These are phyloP conservation scores for Erethizon dorsatum DNA, from an alignment of 2,797 vertebrate species.

Conservation along the genomic window DNA sequence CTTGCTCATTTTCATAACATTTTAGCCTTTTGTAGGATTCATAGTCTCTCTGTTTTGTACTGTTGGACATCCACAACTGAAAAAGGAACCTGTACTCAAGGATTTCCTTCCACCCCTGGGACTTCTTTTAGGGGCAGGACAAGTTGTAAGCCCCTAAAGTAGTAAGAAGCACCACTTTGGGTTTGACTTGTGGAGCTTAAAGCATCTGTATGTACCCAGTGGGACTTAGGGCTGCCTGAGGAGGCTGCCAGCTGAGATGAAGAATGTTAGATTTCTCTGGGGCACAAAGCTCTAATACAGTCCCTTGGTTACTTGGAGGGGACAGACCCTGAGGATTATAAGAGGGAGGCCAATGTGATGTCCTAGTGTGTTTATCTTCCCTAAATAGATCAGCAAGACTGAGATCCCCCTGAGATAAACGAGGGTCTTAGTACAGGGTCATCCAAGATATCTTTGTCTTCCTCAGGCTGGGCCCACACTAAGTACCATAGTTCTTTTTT, in stretches of 20 bases:
- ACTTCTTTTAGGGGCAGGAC: background rate
- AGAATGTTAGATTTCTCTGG: background rate
- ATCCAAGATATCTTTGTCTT: background rate
- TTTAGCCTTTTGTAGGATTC: background rate
- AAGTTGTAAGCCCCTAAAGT: background rate
- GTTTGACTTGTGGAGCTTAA: too few relatives aligned
- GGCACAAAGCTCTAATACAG: background rate
- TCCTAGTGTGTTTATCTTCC: background rate
- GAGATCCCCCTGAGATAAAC: background rate
- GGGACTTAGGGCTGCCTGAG: too few relatives aligned
- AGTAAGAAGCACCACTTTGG: background rate
- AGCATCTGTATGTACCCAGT: too few relatives aligned
- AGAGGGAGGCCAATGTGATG: background rate
- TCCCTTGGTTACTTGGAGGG: background rate
- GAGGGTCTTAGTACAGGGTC: background rate
- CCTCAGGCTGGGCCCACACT: background rate
- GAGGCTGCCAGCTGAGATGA: background rate
- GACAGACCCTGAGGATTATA: background rate
- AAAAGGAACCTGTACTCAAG: background rate
- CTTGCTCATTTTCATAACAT: background rate
- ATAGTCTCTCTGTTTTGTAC: background rate
- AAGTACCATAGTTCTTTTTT: background rate
- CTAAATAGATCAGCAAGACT: background rate
- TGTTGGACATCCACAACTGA: background rate
- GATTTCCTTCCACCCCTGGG: background rate